A percentile compares a stretch with the other conserved stretches of the same genome.
Conservation (phyloP, 2,888 invertebrate genomes). For the Digitonthophagus gazella region DNA sequence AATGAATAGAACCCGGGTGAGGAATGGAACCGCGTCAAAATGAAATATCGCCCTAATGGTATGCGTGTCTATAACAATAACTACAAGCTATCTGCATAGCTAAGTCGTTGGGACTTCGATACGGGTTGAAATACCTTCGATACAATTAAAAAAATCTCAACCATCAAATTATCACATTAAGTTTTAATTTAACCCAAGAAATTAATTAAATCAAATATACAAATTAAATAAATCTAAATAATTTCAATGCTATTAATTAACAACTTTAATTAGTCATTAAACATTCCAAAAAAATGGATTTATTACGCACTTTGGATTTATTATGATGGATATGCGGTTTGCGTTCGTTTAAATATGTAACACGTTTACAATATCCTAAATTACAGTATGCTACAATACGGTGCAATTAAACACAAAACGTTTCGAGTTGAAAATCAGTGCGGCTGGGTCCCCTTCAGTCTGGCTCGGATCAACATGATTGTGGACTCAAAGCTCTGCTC, state of each 20-base stretch:
- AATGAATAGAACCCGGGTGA: not conserved
- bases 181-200: no score
- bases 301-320: not conserved
- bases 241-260: not conserved
- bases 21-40: not conserved
- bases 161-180: no score
- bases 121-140: not conserved
- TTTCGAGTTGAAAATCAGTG: slow-evolving; percentile 36
- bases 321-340: no score
- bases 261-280: not conserved
- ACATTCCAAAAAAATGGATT: not conserved
- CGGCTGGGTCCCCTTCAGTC: slow-evolving; percentile 26
- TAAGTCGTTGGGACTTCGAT: not conserved
- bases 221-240: not conserved
- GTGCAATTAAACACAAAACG: not conserved
- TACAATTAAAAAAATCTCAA: not conserved
- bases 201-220: no score
- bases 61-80: not conserved
- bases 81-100: not conserved
- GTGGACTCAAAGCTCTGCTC: slow-evolving; percentile 43
- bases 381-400: no score
- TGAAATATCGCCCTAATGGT: not conserved
- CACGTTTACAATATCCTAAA: not conserved
- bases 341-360: not conserved
- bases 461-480: slow-evolving; percentile 36